These are phyloP conservation scores for Fistularia commersonii DNA, from an alignment of 2,797 vertebrate species.

Conservation along the genomic window DNA sequence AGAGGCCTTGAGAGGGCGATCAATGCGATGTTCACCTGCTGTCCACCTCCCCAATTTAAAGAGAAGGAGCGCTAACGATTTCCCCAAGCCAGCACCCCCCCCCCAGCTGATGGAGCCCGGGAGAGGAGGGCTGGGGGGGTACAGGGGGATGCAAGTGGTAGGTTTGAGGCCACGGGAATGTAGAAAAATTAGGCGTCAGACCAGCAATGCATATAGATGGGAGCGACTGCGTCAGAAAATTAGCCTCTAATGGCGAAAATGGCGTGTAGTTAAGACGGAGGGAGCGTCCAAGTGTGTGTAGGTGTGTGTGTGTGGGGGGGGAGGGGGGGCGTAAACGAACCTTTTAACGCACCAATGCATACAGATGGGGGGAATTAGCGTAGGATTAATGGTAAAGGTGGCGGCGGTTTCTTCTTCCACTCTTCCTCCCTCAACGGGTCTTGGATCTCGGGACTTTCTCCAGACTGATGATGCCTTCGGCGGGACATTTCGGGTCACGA, in stretches of 20 bases:
- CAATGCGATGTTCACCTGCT: constrained; percentile 80
- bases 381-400: neutral
- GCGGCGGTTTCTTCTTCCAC: too few species aligned
- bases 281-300: neutral
- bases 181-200: constrained; percentile 47
- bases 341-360: neutral
- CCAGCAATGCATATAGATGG: constrained; percentile 58
- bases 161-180: constrained; percentile 40
- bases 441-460: too few species aligned
- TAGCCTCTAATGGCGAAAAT: constrained; percentile 53
- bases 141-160: too few species aligned
- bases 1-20: constrained; percentile 73
- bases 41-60: constrained; percentile 74
- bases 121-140: too few species aligned
- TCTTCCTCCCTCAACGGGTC: too few species aligned
- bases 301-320: neutral
- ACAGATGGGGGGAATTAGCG: neutral
- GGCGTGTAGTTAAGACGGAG: constrained; percentile 39
- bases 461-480: too few species aligned
- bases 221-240: constrained; percentile 34
- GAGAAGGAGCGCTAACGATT: constrained; percentile 75
- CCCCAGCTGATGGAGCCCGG: constrained; percentile 38
- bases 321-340: neutral
- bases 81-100: constrained; percentile 44
- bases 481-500: too few species aligned